Base-by-base conservation (phyloP, 1,140 invertebrate species). In the Cryptotermes secundus region DNA sequence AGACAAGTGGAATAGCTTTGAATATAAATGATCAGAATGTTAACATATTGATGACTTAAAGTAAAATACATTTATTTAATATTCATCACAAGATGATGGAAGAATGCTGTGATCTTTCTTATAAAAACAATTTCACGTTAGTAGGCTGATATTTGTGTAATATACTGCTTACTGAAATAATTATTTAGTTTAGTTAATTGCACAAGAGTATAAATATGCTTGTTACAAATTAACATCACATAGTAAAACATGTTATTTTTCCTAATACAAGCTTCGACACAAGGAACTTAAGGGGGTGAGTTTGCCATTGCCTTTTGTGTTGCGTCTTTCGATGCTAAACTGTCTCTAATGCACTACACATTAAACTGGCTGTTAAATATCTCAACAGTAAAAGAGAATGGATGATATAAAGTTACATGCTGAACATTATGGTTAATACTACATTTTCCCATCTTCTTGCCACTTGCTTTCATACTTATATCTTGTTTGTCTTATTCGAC, bases 191-290 rank as follows among this genome's bases (percentile, higher is more conserved):
- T 65, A n/a, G 59, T 12, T 65, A n/a, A 26, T n/a, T 65, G 59
- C 59, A 65, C 59, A n/a, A n/a, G 59, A n/a, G 26, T 65, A 65
- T 65, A 65, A 65, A n/a, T 72, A 10, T 72, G 59, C 59, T 31
- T 72, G 31, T n/a, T 72, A 72, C 59, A 14, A 79, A 14, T 84
- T 34, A 79, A 79, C 24, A 81, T 84, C 26, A 81, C 80, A 45
- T 79, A 79, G 81, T 72, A 80, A 79, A 79, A 45, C 19, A 31
- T 16, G 49, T 84, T 82, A 80, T 84, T 81, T 90, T 90, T 87
- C 86, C 89, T 88, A 88, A 86, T 89, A 90, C 90, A 91, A 91
- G 90, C 90, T 91, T 89, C 90, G 90, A 89, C 91, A 90, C 65
- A 91, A 90, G 90, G 90, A 91, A 90, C 89, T 89, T 87, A 89